These are phyloP conservation scores for Miniopterus natalensis DNA, from an alignment of 2,113 vertebrate species.

Conservation along the genomic window DNA sequence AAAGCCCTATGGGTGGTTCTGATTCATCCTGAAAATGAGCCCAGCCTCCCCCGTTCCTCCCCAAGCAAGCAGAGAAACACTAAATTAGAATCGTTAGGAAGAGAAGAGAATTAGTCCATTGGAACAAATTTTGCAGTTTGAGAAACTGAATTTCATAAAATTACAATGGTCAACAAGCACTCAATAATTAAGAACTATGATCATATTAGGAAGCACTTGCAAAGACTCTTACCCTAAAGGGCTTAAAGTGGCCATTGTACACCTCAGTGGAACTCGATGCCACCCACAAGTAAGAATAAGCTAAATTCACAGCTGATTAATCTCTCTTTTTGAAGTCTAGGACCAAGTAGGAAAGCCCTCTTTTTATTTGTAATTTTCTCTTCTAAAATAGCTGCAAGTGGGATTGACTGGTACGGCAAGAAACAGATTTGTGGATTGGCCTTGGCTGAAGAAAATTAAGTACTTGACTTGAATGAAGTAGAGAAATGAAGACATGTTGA, in stretches of 20 bases:
- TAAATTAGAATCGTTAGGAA: conserved; percentile 22
- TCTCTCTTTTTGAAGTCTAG: background rate
- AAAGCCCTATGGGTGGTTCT: background rate
- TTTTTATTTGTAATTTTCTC: conserved; percentile 36
- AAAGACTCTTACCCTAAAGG: background rate
- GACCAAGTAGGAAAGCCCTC: background rate
- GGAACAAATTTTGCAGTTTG: conserved; percentile 10
- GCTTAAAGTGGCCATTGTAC: background rate
- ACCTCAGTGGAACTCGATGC: background rate
- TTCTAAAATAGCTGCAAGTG: conserved; percentile 47
- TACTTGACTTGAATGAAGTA: background rate
- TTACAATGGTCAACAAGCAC: background rate
- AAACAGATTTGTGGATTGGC: background rate
- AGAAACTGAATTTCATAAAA: conserved; percentile 22
- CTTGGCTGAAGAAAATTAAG: conserved; percentile 4
- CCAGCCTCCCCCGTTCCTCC: background rate
- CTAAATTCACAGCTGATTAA: conserved; percentile 16
- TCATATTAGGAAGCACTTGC: background rate
- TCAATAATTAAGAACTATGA: conserved; percentile 36
- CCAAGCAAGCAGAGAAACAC: conserved; percentile 27
- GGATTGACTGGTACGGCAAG: background rate
- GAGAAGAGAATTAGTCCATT: background rate
- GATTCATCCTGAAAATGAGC: background rate
- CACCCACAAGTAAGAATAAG: conserved; percentile 35
- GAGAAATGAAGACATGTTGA: background rate